Base-by-base conservation (phyloP, 1,140 invertebrate species). In the Aplysia californica region DNA sequence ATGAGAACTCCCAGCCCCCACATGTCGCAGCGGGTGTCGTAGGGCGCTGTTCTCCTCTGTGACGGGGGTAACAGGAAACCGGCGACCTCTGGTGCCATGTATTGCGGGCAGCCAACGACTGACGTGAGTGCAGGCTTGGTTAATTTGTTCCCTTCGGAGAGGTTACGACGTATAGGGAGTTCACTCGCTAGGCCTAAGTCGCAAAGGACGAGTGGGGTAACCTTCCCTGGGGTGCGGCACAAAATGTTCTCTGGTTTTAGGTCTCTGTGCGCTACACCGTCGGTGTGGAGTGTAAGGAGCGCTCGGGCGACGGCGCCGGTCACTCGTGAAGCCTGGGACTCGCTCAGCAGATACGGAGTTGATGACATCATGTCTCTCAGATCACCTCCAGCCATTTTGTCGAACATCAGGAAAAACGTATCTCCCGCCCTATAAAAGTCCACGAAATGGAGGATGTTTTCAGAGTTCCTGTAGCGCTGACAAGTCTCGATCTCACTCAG, bases 361-460 rank as follows among this genome's bases (percentile, higher is more conserved):
- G 98, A 96, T 85, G n/a, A n/a, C n/a, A 99, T 99, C 81, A 97
- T 95, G 5, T 93, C 93, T 71, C 99, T 91, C 74, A 99, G 91
- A 26, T 92, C 91, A 29, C 92, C 97, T 80, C 97, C 97, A 87
- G 96, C 95, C 86, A 98, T 94, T 91, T 98, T 98, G 91, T 99
- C 97, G 91, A 99, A 99, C 79, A 99, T 96, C 89, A n/a, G n/a
- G n/a, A n/a, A n/a, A n/a, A n/a, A n/a, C n/a, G n/a, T n/a, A n/a
- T n/a, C n/a, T n/a, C n/a, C 95, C 91, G 98, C 97, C 90, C 98
- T 97, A 91, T 98, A 98, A 91, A 97, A 98, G 89, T 98, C 97
- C 83, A 96, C 94, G 86, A 99, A 93, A 90, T 99, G 96, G 87
- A 99, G 96, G 89, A 99, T 98, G 89, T 98, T 97, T 31, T 95